Conservation (phyloP, 2,113 vertebrate species). For the Melozone crissalis region DNA sequence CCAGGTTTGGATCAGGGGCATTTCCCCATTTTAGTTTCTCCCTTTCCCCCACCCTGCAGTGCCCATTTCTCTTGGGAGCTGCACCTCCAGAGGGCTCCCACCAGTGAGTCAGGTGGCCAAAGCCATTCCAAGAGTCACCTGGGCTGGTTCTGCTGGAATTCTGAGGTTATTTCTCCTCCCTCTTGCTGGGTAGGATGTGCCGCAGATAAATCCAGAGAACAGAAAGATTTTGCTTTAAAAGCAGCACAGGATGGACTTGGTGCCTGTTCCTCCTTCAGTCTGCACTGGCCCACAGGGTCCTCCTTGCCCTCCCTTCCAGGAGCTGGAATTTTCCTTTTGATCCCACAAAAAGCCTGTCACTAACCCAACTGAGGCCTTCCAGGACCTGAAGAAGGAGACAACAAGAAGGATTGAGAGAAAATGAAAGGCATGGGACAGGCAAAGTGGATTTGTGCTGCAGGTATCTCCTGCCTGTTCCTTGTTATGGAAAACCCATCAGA, state of each 20-base stretch:
- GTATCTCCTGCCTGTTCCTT: neutral
- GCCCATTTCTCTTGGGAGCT: neutral
- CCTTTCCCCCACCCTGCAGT: neutral
- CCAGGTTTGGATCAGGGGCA: neutral
- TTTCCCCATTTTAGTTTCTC: neutral
- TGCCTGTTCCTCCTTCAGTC: neutral
- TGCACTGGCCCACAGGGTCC: neutral
- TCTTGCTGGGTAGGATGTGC: neutral
- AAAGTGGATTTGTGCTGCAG: neutral
- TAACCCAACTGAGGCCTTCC: rapidly evolving
- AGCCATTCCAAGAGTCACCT: neutral
- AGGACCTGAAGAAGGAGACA: neutral
- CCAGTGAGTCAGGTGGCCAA: neutral
- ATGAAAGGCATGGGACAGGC: neutral
- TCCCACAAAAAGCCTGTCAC: neutral
- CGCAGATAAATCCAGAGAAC: neutral
- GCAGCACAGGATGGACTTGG: neutral
- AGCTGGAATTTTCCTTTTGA: neutral
- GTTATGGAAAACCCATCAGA: constrained; percentile 6
- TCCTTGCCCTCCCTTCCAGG: neutral
- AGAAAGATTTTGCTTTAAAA: neutral
- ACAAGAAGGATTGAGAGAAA: neutral
- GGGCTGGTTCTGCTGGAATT: neutral
- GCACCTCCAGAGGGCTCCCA: neutral
- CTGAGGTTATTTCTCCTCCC: neutral